Base-by-base conservation (phyloP, 2,113 vertebrate genomes). In the Chunga burmeisteri region DNA sequence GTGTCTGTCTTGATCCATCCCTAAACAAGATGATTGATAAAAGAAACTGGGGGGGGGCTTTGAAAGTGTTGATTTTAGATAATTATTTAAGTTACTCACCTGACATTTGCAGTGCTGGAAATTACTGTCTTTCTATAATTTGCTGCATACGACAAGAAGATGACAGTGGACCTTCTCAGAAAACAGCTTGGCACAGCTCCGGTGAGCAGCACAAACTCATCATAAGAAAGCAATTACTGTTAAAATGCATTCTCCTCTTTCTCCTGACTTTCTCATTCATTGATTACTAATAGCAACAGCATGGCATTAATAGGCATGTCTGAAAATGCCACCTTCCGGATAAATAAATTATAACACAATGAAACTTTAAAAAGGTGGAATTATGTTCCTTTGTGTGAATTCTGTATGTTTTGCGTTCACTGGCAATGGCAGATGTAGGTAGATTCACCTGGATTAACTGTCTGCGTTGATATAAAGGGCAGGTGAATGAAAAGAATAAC, bases 401-500 rank as follows among this genome's bases (percentile, higher is more conserved):
- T 96, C 91, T 95, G 81, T 71, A 65, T 89, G 72, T 70, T 96
- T 97, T 96, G 61, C 88, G 36, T 96, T 90, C 29, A 22, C 40
- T 94, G 72, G 77, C 96, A 96, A 72, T 97, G 94, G 96, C 68
- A 96, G 90, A 97, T 97, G 70, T 81, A 55, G 95, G 81, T 93
- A 94, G 93, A 95, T 92, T 94, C 96, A 97, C 91, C 96, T 98
- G 97, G 95, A 88, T 97, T 97, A 84, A 78, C 79, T 97, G 94
- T 98, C 94, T 95, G 65, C 61, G 10, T 86, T 97, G 95, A 97
- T 97, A 72, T 93, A 97, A 96, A 98, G 88, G 74, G 85, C 77
- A 79, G 87, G 89, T 98, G 92, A 98, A 92, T 94, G 59, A 95
- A 97, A 97, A 97, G 87, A 96, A 87, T 96, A 97, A 96, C 87